Conservation (phyloP, 2,113 vertebrate genomes). For the Trematomus loennbergii region DNA sequence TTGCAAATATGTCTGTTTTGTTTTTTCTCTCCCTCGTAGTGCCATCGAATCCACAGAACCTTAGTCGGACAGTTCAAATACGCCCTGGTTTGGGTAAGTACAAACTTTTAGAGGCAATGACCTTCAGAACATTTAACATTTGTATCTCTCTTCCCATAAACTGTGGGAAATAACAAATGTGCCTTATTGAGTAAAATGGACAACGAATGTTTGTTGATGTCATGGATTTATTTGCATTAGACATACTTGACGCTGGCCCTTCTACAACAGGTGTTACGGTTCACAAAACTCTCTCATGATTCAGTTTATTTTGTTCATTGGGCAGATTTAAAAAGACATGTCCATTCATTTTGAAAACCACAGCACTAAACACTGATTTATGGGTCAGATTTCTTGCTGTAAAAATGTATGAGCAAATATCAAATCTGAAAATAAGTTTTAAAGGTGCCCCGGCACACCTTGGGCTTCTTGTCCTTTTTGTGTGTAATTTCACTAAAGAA, state of each 20-base stretch:
- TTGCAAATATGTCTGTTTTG: background rate
- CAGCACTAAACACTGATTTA: background rate
- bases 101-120: background rate
- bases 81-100: conserved; percentile 97
- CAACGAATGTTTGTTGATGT: background rate
- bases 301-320: background rate
- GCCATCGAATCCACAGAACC: conserved; percentile 96
- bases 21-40: conserved; percentile 80
- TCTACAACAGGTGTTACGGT: background rate
- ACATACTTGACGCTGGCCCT: background rate
- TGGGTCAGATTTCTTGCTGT: background rate
- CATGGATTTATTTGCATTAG: background rate
- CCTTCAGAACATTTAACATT: background rate
- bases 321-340: background rate
- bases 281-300: background rate
- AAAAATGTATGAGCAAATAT: background rate
- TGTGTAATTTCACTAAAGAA: background rate
- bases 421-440: background rate
- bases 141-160: background rate
- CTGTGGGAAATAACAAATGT: background rate
- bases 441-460: background rate
- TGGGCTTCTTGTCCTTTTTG: background rate
- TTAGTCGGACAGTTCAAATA: conserved; percentile 98
- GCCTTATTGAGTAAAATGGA: background rate
- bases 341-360: background rate